A percentile compares a stretch with the other conserved stretches of the same genome.
Conservation (phyloP, 2,113 vertebrate genomes). For the Nicator chloris region DNA sequence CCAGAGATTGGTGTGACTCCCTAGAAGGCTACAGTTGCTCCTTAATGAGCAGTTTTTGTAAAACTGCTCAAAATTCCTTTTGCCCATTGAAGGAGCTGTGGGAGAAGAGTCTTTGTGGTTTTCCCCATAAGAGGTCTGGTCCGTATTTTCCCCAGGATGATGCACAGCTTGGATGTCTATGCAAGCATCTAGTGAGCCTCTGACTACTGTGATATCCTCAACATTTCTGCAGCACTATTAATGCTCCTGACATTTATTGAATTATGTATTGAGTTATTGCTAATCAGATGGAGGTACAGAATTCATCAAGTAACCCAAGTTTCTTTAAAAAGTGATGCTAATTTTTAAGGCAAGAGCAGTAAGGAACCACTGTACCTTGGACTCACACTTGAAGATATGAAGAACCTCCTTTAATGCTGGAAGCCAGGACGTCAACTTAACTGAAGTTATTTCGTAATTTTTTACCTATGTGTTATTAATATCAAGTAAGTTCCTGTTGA, state of each 20-base stretch:
- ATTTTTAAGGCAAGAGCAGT: not conserved
- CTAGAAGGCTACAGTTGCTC: not conserved
- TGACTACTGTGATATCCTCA: not conserved
- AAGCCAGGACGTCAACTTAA: not conserved
- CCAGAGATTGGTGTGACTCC: not conserved
- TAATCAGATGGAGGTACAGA: not conserved
- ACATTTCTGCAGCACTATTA: not conserved
- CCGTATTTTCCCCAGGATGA: not conserved
- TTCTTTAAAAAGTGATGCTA: not conserved
- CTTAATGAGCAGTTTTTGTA: not conserved
- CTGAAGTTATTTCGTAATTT: not conserved
- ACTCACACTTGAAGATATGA: not conserved
- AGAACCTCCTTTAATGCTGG: not conserved
- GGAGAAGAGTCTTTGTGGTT: not conserved
- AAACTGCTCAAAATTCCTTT: not conserved
- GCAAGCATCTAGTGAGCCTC: not conserved
- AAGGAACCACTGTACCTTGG: not conserved
- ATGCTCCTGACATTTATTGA: not conserved
- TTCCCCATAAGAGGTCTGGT: not conserved
- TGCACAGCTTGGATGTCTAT: not conserved
- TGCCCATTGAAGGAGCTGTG: not conserved
- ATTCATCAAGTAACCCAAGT: not conserved
- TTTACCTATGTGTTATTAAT: not conserved
- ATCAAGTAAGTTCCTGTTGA: not conserved
- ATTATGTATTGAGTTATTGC: not conserved